Evolutionary conservation across 1,140 invertebrate species (phyloP), one percentile per base, ranked within the genome.

Genomic region (Drosophila nasuta): DNA sequence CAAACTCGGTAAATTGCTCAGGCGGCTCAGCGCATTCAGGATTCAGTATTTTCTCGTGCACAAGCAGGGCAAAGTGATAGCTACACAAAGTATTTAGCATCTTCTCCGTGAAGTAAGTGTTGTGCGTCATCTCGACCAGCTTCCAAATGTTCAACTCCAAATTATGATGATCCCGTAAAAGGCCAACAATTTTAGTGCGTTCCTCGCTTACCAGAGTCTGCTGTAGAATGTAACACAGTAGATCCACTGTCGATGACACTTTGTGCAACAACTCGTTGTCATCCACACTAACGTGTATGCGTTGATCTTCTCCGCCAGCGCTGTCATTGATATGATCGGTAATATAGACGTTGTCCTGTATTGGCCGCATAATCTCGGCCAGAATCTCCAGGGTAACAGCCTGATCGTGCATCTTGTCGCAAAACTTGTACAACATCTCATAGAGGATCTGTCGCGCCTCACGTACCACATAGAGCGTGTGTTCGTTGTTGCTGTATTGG

Each of bases 391-490:
- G 85, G 25, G 94, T 94, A 2, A 94, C 85, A 10, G 92, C 82
- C 41, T 93, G 86, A 73, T 92, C 87, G 0, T 93, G 77, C 7
- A 72, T 70, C 71, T 94, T 93, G 5, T 93, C 91, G 45, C 91
- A 92, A 63, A 93, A 94, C 43, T 93, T 91, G 69, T 93, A 91
- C 4, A 95, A 72, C 65, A 95, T 91, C 15, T 92, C 81, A 45
- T 93, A 94, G 1, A 95, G 81, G 73, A 95, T 94, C 30, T 93
- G 92, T 35, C 94, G 93, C 5, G 94, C 94, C 70, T 95, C 94
- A 15, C 93, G 93, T 0, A 94, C 94, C n/a, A 95, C 93, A 72
- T 95, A 96, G 71, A 95, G 81, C 5, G 95, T 95, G 41, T 95
- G 94, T 92, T 94, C 94, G 52, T 93, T 86, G 60, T 95, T 94